Evolutionary conservation across 1,140 invertebrate species (phyloP).

Genomic region (Hyles euphorbiae): DNA sequence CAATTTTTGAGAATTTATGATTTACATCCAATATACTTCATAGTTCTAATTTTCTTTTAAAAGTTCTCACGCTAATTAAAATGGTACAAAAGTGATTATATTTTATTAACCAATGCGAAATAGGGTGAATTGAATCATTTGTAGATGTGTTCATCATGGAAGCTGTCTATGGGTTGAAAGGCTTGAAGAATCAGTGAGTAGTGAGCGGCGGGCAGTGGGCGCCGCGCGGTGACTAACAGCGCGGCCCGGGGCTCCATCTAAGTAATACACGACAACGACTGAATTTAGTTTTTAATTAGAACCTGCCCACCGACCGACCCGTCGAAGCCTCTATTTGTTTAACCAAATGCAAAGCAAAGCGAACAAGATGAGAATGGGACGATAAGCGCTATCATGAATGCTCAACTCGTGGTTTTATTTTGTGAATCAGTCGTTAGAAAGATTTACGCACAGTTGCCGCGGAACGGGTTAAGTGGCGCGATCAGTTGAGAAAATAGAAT

Average conservation of each 20-base stretch:
- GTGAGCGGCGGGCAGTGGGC: constrained; percentile 32
- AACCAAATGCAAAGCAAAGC: constrained; percentile 50
- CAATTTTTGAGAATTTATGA: neutral
- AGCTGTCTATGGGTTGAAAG: no score
- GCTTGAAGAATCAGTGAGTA: no score
- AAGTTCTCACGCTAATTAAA: no score
- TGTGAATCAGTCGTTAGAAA: constrained; percentile 47
- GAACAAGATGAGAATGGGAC: constrained; percentile 38
- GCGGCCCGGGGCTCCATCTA: constrained; percentile 44
- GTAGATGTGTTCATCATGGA: no score
- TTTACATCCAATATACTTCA: no score
- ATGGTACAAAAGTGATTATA: no score
- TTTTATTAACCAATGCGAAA: no score
- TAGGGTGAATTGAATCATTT: no score
- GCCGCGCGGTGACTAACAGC: constrained; percentile 38
- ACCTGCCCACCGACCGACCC: constrained; percentile 57
- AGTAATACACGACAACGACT: constrained; percentile 53
- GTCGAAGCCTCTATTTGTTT: constrained; percentile 61
- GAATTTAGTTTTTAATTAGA: constrained; percentile 69
- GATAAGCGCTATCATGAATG: constrained; percentile 53
- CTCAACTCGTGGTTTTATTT: constrained; percentile 45
- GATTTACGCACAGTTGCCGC: constrained; percentile 46
- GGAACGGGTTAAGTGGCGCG: constrained; percentile 45
- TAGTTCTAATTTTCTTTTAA: no score
- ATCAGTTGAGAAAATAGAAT: constrained; percentile 52